A percentile compares a stretch with the other conserved stretches of the same genome.
Conservation (phyloP, 2,797 vertebrate species). For the Cryptoblepharus egeriae region DNA sequence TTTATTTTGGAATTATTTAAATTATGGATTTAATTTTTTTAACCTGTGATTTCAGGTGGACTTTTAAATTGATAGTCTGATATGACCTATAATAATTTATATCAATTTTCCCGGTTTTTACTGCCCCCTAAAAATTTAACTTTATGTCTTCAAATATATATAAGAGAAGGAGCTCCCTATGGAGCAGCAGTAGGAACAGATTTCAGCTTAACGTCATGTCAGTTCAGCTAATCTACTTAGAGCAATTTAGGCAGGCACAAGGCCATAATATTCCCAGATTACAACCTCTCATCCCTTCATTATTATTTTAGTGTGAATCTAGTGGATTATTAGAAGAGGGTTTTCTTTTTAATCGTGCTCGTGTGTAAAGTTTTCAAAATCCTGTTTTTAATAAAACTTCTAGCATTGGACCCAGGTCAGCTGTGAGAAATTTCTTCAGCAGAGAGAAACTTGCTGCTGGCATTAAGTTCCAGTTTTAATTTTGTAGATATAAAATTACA, state of each 20-base stretch:
- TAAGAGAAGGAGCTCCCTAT: neutral
- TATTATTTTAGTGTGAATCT: conserved; percentile 21
- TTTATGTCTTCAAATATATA: neutral
- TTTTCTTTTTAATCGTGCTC: neutral
- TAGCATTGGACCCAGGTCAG: neutral
- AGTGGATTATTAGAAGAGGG: neutral
- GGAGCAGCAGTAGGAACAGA: neutral
- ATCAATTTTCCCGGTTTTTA: neutral
- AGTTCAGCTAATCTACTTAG: conserved; percentile 27
- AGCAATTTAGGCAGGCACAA: conserved; percentile 12
- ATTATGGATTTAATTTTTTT: too few species aligned
- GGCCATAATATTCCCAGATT: neutral
- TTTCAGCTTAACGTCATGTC: neutral
- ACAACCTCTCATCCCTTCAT: neutral
- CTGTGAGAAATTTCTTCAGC: neutral
- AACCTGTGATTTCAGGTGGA: too few species aligned
- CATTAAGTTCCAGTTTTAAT: neutral
- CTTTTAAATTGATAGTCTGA: too few species aligned
- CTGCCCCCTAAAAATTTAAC: neutral
- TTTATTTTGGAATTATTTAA: too few species aligned
- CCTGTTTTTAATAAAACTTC: conserved; percentile 1
- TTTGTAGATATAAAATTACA: neutral
- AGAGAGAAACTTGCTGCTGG: neutral
- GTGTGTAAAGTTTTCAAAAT: neutral
- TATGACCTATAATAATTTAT: too few species aligned